Evolutionary conservation across 2,888 invertebrate genomes (phyloP).

Genomic region (Cataglyphis rosenhaueri): DNA sequence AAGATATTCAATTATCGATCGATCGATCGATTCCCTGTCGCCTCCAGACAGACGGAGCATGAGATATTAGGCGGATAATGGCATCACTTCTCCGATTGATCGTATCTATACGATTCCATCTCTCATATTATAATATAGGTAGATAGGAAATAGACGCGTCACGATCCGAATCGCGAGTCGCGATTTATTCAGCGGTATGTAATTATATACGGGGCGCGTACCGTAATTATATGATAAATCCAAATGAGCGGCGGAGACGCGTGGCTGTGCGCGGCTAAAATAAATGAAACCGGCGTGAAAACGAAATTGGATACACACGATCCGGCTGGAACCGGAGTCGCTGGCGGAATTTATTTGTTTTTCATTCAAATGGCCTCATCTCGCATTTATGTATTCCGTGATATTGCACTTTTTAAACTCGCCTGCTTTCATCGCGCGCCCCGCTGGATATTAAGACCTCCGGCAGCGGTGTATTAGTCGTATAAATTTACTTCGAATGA

Average conservation of each 20-base stretch:
- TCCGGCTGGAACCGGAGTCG: conserved; percentile 74
- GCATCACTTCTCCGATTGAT: conserved; percentile 15
- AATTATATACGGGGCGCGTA: conserved; percentile 10
- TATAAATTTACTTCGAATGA: conserved; percentile 81
- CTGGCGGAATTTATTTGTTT: conserved; percentile 83
- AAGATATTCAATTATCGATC: conserved; percentile 77
- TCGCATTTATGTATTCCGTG: conserved; percentile 84
- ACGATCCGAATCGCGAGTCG: conserved; percentile 46
- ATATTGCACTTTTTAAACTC: conserved; percentile 84
- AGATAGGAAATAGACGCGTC: conserved; percentile 30
- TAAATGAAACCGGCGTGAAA: conserved; percentile 79
- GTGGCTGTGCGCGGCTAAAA: conserved; percentile 67
- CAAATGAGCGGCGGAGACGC: conserved; percentile 56
- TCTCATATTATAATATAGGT: conserved; percentile 1
- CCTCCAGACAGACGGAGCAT: background rate
- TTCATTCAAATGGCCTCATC: conserved; percentile 84
- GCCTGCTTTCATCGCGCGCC: conserved; percentile 75
- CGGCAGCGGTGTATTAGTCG: conserved; percentile 80
- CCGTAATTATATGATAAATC: conserved; percentile 53
- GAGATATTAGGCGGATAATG: conserved; percentile 21
- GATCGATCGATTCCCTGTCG: conserved; percentile 76
- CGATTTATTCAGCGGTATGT: conserved; percentile 45
- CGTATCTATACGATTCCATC: background rate
- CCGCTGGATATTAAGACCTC: conserved; percentile 82
- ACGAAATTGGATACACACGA: conserved; percentile 78